Evolutionary conservation across 2,113 vertebrate genomes (phyloP).

Genomic region (Ageneiosus marmoratus): DNA sequence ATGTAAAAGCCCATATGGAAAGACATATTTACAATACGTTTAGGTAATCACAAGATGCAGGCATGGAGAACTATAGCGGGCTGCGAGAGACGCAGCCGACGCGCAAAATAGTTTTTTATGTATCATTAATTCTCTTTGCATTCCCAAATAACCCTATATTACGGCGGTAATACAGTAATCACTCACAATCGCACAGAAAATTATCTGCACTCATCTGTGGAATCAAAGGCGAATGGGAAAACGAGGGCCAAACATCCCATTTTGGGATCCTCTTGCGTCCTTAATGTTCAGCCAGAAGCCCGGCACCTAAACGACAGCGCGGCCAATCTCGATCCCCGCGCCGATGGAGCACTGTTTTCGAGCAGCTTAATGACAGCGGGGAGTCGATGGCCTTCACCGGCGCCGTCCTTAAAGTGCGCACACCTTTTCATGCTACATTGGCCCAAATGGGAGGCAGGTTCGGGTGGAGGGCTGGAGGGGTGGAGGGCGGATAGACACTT

Average conservation of each 20-base stretch:
- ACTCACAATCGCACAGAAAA: constrained; percentile 92
- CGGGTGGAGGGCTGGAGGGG: constrained; percentile 40
- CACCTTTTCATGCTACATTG: constrained; percentile 77
- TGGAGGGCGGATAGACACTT: constrained; percentile 18
- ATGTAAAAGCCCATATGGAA: constrained; percentile 78
- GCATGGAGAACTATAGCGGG: constrained; percentile 75
- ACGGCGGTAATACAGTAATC: constrained; percentile 92
- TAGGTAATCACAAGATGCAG: constrained; percentile 89
- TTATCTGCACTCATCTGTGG: constrained; percentile 93
- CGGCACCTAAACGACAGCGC: constrained; percentile 62
- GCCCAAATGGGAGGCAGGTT: constrained; percentile 68
- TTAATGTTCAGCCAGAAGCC: constrained; percentile 79
- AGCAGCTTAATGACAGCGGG: constrained; percentile 78
- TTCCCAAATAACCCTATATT: constrained; percentile 87
- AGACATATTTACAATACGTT: constrained; percentile 83
- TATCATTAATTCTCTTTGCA: constrained; percentile 92
- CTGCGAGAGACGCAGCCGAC: constrained; percentile 81
- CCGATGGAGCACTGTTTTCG: constrained; percentile 64
- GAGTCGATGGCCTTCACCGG: constrained; percentile 64
- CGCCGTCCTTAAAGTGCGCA: constrained; percentile 55
- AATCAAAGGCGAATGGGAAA: constrained; percentile 72
- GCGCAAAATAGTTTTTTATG: constrained; percentile 85
- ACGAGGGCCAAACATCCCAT: constrained; percentile 61
- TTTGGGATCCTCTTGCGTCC: constrained; percentile 73
- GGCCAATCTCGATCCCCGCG: constrained; percentile 56